These are phyloP conservation scores for Nothobranchius furzeri DNA, from an alignment of 2,113 vertebrate species.

Conservation along the genomic window DNA sequence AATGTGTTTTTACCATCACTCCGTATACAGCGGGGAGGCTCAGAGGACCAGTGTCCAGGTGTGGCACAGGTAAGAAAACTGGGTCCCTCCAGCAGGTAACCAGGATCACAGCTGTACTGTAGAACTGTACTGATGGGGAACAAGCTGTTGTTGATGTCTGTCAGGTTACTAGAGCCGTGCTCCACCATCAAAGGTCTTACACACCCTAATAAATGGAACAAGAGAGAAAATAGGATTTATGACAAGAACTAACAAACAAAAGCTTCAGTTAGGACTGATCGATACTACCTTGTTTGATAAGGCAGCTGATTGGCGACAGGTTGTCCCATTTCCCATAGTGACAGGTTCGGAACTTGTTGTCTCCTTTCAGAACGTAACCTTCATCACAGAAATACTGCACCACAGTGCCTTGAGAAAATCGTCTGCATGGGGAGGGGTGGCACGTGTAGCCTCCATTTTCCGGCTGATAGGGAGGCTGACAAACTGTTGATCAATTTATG, in stretches of 20 bases:
- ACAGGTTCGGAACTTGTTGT: slow-evolving; percentile 92
- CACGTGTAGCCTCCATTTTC: slow-evolving; percentile 93
- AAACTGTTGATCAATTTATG: slow-evolving; percentile 72
- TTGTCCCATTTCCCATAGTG: slow-evolving; percentile 91
- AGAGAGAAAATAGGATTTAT: slow-evolving; percentile 5
- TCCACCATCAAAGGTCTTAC: slow-evolving; percentile 66
- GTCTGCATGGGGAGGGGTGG: slow-evolving; percentile 88
- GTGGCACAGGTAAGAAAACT: slow-evolving; percentile 64
- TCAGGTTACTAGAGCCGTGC: slow-evolving; percentile 69
- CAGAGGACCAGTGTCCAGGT: slow-evolving; percentile 73
- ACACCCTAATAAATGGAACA: slow-evolving; percentile 57
- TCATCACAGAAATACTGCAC: slow-evolving; percentile 92
- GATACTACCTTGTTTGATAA: slow-evolving; percentile 80
- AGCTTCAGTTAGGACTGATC: background rate
- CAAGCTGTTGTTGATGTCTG: slow-evolving; percentile 73
- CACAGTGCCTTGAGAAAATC: slow-evolving; percentile 85
- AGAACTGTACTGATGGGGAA: slow-evolving; percentile 74
- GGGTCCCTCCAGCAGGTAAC: slow-evolving; percentile 74
- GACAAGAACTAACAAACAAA: background rate
- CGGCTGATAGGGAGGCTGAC: slow-evolving; percentile 87
- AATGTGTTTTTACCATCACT: slow-evolving; percentile 67
- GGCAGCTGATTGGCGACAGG: slow-evolving; percentile 89
- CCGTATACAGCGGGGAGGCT: slow-evolving; percentile 74
- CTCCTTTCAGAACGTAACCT: slow-evolving; percentile 90
- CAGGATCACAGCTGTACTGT: slow-evolving; percentile 76